Conservation (phyloP, 2,888 invertebrate genomes). For the Syrista parreyssii region DNA sequence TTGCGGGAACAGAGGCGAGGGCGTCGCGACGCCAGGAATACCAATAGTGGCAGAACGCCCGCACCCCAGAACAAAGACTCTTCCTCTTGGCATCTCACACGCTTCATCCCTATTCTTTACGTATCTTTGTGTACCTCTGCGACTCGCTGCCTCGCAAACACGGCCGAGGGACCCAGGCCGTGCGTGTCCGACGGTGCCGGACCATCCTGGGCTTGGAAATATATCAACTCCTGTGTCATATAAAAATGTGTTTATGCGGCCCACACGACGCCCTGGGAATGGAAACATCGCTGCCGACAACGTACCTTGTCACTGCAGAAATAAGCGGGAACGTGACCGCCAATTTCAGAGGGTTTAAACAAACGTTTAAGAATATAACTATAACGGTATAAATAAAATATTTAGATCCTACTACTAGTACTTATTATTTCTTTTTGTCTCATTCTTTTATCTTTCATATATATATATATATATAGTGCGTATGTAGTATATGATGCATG, state of each 20-base stretch:
- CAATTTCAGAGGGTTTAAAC: background rate
- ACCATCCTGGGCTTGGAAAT: slow-evolving; percentile 36
- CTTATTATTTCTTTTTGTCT: background rate
- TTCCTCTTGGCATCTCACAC: background rate
- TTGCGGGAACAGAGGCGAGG: slow-evolving; percentile 34
- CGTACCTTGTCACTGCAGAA: slow-evolving; percentile 32
- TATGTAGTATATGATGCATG: background rate
- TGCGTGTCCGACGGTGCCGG: slow-evolving; percentile 10
- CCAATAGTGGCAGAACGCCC: slow-evolving; percentile 38
- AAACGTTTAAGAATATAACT: background rate
- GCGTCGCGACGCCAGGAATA: slow-evolving; percentile 42
- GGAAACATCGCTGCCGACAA: slow-evolving; percentile 42
- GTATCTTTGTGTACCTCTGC: background rate
- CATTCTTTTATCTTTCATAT: background rate
- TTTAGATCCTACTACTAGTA: background rate
- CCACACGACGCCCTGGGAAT: slow-evolving; percentile 41
- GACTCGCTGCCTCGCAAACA: slow-evolving; percentile 37
- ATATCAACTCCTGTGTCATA: slow-evolving; percentile 57
- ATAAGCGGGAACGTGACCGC: slow-evolving; percentile 1
- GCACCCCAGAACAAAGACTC: slow-evolving; percentile 43
- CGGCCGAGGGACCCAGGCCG: background rate
- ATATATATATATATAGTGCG: background rate
- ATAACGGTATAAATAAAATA: background rate
- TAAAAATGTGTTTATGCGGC: slow-evolving; percentile 60
- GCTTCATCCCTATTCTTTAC: background rate